Evolutionary conservation across 2,797 vertebrate genomes (phyloP).

Genomic region (Epinephelus coioides): DNA sequence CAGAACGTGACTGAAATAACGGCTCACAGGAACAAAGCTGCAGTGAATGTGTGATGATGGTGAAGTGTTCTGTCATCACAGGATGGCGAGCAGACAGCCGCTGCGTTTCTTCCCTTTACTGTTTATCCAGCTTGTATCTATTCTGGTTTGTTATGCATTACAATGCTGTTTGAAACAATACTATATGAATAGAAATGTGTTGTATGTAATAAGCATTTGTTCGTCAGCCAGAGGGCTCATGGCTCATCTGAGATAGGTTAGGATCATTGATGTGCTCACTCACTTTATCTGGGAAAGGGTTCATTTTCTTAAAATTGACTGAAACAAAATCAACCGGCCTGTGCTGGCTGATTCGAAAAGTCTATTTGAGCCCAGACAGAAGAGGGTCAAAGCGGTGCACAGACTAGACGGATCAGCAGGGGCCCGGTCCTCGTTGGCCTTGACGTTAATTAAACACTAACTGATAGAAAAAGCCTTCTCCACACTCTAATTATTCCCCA

Average conservation of each 20-base stretch:
- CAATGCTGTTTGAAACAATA: neutral
- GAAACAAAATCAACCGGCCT: neutral
- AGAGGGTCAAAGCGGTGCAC: constrained; percentile 36
- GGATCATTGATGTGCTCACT: neutral
- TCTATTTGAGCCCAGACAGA: constrained; percentile 35
- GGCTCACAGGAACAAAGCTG: no score
- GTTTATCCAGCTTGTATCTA: constrained; percentile 59
- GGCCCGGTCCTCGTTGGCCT: constrained; percentile 58
- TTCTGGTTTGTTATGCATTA: constrained; percentile 22
- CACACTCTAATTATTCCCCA: constrained; percentile 77
- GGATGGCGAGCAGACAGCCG: constrained; percentile 62
- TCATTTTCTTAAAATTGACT: constrained; percentile 8
- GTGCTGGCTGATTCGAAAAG: constrained; percentile 12
- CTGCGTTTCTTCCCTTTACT: constrained; percentile 33
- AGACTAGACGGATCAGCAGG: constrained; percentile 54
- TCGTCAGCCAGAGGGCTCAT: neutral
- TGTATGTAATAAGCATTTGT: constrained; percentile 18
- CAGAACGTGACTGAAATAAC: neutral
- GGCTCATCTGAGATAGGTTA: neutral
- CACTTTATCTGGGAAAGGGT: neutral
- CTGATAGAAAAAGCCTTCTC: constrained; percentile 72
- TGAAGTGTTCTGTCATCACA: constrained; percentile 26
- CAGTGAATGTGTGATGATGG: neutral
- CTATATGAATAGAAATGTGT: constrained; percentile 6
- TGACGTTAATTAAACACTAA: constrained; percentile 78